Conservation (phyloP, 1,140 invertebrate genomes). For the Apis laboriosa region DNA sequence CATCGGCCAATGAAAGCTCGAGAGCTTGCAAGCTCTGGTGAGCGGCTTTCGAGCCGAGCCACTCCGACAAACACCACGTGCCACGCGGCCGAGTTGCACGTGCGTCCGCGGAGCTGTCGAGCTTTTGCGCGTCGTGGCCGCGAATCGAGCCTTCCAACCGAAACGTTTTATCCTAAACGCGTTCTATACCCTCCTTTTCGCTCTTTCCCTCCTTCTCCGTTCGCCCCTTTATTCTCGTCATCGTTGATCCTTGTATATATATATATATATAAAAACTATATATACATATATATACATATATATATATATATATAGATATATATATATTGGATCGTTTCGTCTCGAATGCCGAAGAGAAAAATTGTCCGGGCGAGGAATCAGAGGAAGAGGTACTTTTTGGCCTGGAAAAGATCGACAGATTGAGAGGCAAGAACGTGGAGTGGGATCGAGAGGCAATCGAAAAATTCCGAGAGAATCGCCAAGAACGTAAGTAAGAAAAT, state of each 20-base stretch:
- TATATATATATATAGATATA: too few species aligned
- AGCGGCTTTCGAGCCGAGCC: conserved; percentile 68
- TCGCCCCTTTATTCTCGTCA: neutral
- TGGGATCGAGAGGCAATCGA: too few species aligned
- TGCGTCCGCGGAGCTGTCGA: conserved; percentile 73
- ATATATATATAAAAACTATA: too few species aligned
- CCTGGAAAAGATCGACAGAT: neutral
- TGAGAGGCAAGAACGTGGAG: too few species aligned
- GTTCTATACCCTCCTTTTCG: neutral
- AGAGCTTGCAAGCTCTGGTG: conserved; percentile 70
- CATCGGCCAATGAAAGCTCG: conserved; percentile 75
- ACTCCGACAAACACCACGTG: conserved; percentile 79
- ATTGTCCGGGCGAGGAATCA: neutral
- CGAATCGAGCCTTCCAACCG: conserved; percentile 27
- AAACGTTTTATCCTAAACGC: neutral
- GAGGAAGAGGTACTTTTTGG: neutral
- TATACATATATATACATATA: too few species aligned
- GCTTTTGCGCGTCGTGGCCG: conserved; percentile 43
- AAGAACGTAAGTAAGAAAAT: conserved; percentile 31
- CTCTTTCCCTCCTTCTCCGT: neutral
- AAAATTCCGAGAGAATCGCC: too few species aligned
- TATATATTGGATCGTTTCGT: neutral
- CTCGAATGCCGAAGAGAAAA: neutral
- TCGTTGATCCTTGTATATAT: too few species aligned
- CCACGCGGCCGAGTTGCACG: conserved; percentile 78